Base-by-base conservation (phyloP, 1,140 invertebrate species). In the Thereuonema tuberculata region DNA sequence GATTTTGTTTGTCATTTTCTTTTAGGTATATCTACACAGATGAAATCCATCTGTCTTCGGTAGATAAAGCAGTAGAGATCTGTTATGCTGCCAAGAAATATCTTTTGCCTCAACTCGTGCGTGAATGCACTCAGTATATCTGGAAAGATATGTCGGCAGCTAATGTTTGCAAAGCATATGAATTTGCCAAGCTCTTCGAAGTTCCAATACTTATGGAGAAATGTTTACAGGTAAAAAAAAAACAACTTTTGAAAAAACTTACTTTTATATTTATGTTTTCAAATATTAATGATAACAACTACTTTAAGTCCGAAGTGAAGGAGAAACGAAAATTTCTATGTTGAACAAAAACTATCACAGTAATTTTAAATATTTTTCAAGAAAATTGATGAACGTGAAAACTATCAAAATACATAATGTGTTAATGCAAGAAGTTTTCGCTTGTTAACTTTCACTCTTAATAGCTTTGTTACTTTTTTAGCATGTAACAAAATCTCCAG, bases 51-150 rank as follows among this genome's bases (percentile, higher is more conserved):
- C 78, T 90, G 12, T 79, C 78, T 55, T 86, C 84, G 5, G 88
- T 88, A 69, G 86, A 89, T 65, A 81, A 88, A 67, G 87, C 86
- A 0, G 89, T 86, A 72, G 86, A 90, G 64, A 72, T 90, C 15
- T 90, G 86, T 69, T 89, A 89, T 71, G 86, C 84, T 58, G 87
- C 87, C 15, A 90, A 90, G 66, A 91, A 91, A 66, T 91, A 90
- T 66, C 87, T 90, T 84, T 68, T 91, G 21, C 86, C 87, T 1
- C 80, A 83, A 70, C 74, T 91, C 2, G 84, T 89, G 0, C 82
- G 86, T 60, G 80, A 86, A 66, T 91, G 88, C 67, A 88, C 84
- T 0, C 80, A 82, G 59, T 89, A 82, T 70, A 73, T 90, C 27
- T 87, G 84, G 83, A 82, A 81, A 1, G 85, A 89, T 70, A 72